Evolutionary conservation across 1,140 invertebrate genomes (phyloP), one percentile per base, ranked within the genome.

Genomic region (Pinna nobilis): DNA sequence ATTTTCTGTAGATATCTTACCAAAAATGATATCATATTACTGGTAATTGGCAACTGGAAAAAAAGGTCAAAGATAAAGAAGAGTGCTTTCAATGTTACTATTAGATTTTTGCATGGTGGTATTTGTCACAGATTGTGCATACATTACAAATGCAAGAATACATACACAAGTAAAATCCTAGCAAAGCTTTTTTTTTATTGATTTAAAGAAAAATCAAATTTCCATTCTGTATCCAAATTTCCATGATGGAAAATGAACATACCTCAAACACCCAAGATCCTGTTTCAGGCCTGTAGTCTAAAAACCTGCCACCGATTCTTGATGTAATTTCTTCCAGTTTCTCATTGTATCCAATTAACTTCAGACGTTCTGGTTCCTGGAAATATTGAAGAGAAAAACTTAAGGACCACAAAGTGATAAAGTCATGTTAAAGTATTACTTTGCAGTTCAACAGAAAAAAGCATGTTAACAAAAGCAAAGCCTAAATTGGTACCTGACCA

Each of bases 201-300:
- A n/a, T n/a, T n/a, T n/a, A n/a, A n/a, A n/a, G n/a, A n/a, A n/a
- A n/a, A n/a, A n/a, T n/a, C n/a, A n/a, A n/a, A n/a, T n/a, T n/a
- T n/a, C n/a, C n/a, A n/a, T n/a, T n/a, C n/a, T n/a, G n/a, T n/a
- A 49, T 7, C 20, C 2, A 53, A 6, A 28, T 53, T 53, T 5
- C 20, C 23, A 28, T 53, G 18, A 53, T 53, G 1, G 18, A 53
- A 53, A n/a, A n/a, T n/a, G n/a, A n/a, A n/a, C n/a, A n/a, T 78
- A 94, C 94, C 86, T 94, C 94, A 88, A 93, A 93, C 49, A 92
- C 96, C 98, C 98, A 99, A 23, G 96, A 97, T 9, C 98, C 98
- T 44, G 96, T 98, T 85, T 96, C 94, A 0, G 97, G 95, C 1
- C 95, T 91, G 88, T 99, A 99, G 83, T 99, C 97, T 18, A 98